Percentiles rank a stretch among this genome's conserved stretches.
phyloP scores from a whole-genome alignment of 2,888 invertebrate species.

The Xanthia togata region DNA sequence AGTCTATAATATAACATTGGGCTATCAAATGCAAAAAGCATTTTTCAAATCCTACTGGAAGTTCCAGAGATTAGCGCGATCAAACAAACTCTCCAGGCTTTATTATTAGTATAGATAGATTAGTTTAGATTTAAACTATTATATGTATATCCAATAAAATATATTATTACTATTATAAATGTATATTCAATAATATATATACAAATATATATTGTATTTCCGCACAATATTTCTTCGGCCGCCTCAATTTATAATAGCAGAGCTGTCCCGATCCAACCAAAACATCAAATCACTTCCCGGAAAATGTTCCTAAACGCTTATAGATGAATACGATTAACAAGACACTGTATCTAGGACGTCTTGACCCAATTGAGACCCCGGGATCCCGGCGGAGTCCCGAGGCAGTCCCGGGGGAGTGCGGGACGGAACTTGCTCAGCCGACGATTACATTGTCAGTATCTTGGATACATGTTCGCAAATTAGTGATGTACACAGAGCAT shows the following conservation, averaged over 20 bases:
- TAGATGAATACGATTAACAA: constrained; percentile 64
- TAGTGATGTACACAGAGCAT: constrained; percentile 7
- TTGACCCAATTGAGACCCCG: constrained; percentile 58
- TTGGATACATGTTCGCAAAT: constrained; percentile 20
- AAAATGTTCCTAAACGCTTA: constrained; percentile 62
- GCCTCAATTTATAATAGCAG: constrained; percentile 40
- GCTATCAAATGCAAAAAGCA: too few relatives aligned
- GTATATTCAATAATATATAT: too few relatives aligned
- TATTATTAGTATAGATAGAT: too few relatives aligned
- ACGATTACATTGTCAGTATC: constrained; percentile 49
- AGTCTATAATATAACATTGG: too few relatives aligned
- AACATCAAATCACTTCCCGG: constrained; percentile 42
- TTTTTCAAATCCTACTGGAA: too few relatives aligned
- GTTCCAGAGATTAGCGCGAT: too few relatives aligned
- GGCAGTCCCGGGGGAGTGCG: constrained; percentile 18
- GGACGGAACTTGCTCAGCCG: constrained; percentile 16
- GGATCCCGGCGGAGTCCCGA: constrained; percentile 10
- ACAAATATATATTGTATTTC: too few relatives aligned
- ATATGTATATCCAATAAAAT: too few relatives aligned
- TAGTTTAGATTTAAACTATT: background rate
- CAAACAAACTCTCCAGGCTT: too few relatives aligned
- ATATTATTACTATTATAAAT: too few relatives aligned
- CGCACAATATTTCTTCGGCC: constrained; percentile 27
- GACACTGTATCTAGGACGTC: constrained; percentile 59
- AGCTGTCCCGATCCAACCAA: constrained; percentile 36